Conservation (phyloP, 2,113 vertebrate species). For the Platysternon megacephalum region DNA sequence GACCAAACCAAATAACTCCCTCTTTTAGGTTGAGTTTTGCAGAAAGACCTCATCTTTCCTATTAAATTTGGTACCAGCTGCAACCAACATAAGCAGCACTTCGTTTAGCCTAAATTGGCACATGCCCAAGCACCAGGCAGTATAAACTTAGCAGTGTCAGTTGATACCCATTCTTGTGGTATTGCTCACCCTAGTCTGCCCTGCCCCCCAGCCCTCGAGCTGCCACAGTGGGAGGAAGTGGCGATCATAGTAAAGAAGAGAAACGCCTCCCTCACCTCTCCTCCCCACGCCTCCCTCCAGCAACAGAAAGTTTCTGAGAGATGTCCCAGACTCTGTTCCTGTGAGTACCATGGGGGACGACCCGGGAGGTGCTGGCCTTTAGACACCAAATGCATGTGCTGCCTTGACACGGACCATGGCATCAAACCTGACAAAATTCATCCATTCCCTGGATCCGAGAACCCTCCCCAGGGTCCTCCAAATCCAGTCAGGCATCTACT, state of each 20-base stretch:
- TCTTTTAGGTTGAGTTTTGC: accelerated
- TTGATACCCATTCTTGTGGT: background rate
- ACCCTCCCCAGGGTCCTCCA: conserved; percentile 86
- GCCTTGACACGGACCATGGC: conserved; percentile 71
- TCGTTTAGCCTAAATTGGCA: background rate
- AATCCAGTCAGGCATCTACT: conserved; percentile 88
- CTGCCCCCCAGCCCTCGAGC: background rate
- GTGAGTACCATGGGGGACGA: background rate
- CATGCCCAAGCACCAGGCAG: background rate
- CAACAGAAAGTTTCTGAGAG: accelerated
- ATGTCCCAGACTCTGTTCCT: background rate
- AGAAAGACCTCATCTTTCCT: background rate
- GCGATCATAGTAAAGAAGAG: conserved; percentile 54
- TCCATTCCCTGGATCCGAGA: conserved; percentile 80
- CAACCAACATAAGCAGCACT: accelerated
- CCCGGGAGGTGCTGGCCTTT: background rate
- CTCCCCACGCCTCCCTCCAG: background rate
- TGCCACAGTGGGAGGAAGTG: conserved; percentile 64
- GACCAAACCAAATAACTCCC: background rate
- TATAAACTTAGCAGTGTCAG: background rate
- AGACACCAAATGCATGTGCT: background rate
- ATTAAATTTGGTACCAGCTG: accelerated
- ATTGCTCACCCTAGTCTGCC: background rate
- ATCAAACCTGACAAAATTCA: conserved; percentile 81
- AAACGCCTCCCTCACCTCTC: conserved; percentile 24